Base-by-base conservation (phyloP, 2,888 invertebrate species). In the Aricia artaxerxes region DNA sequence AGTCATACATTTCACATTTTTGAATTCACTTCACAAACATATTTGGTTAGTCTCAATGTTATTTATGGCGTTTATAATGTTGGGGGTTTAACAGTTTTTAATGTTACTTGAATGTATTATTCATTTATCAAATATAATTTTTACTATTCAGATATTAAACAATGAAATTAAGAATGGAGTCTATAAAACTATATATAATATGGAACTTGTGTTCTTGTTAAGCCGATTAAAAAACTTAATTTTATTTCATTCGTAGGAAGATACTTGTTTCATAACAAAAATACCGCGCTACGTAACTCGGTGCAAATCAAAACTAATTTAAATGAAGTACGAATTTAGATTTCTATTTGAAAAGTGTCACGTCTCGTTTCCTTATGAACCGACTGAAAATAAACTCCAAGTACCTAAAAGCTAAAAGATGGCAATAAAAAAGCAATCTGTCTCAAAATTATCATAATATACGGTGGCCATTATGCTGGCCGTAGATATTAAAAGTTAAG, bases 1-100 rank as follows among this genome's bases (percentile, higher is more conserved):
- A 82, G 80, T 80, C 80, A 81, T 79, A 80, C 81, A 81, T 82
- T 82, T 81, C 76, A 81, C 79, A 81, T 80, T 78, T 80, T 79
- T 78, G 72, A 61, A 81, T 79, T 82, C 79, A 81, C 72, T 80
- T 64, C 11, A 16, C 57, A 57, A 76, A 53, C 69, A 69, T 76
- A 53, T 76, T 31, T 75, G 53, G 57, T 57, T 76, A 35, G 57
- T 53, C 49, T 57, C 31, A 57, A 38, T 57, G 44, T 75, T 69
- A 38, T 69, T 69, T 69, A 69, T 69, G 5, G 35, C 69, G 13
- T 69, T 5, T 69, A 38, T 35, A 31, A 64, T 31, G 31, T 64
- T 69, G 13, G 4, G 1, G 69, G 4, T 16, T 35, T 13, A 35
- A 38, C 11, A 35, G 2, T 4, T 13, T 35, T 35, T 35, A 69